Percentiles rank a stretch among this genome's conserved stretches.
Conservation (phyloP, 2,113 vertebrate genomes). For the Terrapene triunguis region DNA sequence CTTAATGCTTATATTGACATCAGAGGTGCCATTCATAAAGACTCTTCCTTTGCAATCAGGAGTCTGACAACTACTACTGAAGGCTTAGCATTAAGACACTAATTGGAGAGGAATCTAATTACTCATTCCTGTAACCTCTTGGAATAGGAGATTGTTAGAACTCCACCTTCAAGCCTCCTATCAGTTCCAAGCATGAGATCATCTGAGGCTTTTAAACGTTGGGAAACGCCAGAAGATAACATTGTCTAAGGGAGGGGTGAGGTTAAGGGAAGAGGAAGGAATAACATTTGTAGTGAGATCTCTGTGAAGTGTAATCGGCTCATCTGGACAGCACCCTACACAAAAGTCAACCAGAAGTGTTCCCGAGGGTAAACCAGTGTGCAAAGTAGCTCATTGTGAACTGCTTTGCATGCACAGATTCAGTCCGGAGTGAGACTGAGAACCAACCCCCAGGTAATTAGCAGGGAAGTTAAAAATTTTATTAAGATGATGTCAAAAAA, state of each 20-base stretch:
- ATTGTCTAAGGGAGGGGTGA: constrained; percentile 18
- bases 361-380: background rate
- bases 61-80: background rate
- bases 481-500: too few relatives aligned
- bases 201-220: constrained; percentile 31
- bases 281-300: constrained; percentile 42
- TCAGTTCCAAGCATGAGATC: constrained; percentile 27
- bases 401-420: background rate
- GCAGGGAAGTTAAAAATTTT: background rate
- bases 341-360: constrained; percentile 38
- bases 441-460: background rate
- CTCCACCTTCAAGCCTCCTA: background rate
- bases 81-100: background rate
- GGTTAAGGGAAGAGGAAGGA: constrained; percentile 44
- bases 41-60: background rate
- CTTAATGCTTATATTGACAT: too few relatives aligned
- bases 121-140: background rate
- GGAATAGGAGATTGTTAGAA: background rate
- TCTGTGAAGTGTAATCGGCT: constrained; percentile 48
- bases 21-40: background rate
- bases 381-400: background rate
- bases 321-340: constrained; percentile 43
- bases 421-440: background rate
- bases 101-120: background rate
- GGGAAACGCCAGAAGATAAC: constrained; percentile 48